Conservation (phyloP, 2,113 vertebrate genomes). For the Sapayoa aenigma region DNA sequence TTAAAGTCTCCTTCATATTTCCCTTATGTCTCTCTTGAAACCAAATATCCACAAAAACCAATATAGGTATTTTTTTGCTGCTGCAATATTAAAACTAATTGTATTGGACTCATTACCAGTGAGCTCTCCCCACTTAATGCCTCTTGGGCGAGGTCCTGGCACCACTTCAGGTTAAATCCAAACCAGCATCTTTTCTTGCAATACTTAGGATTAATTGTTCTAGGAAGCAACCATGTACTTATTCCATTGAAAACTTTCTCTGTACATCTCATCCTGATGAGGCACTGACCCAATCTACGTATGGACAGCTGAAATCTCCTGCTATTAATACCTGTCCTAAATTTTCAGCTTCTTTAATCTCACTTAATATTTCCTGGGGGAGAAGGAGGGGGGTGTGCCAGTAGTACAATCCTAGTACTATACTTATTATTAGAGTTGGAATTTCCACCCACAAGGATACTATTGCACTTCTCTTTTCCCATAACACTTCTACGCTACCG, state of each 20-base stretch:
- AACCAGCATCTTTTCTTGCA: conserved; percentile 21
- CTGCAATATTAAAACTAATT: neutral
- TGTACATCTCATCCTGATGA: neutral
- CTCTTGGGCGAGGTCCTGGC: neutral
- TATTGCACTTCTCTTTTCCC: neutral
- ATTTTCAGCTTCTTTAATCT: conserved; percentile 39
- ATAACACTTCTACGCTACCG: neutral
- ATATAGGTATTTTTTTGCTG: neutral
- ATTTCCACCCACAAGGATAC: conserved; percentile 16
- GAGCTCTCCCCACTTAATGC: neutral
- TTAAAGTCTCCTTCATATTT: neutral
- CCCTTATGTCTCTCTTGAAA: neutral
- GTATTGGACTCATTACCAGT: neutral
- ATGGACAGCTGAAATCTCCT: conserved; percentile 19
- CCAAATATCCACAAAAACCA: neutral
- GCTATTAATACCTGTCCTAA: conserved; percentile 44
- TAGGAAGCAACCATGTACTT: conserved; percentile 11
- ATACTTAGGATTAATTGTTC: neutral
- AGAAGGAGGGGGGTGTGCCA: neutral
- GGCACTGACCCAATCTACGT: neutral
- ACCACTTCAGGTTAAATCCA: neutral
- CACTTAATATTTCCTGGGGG: conserved; percentile 16
- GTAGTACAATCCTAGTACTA: conserved; percentile 35
- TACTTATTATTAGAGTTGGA: neutral
- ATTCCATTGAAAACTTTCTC: neutral